Percentiles rank a stretch among this genome's conserved stretches.
Conservation (phyloP, 1,140 invertebrate species). For the Melanaphis sacchari region DNA sequence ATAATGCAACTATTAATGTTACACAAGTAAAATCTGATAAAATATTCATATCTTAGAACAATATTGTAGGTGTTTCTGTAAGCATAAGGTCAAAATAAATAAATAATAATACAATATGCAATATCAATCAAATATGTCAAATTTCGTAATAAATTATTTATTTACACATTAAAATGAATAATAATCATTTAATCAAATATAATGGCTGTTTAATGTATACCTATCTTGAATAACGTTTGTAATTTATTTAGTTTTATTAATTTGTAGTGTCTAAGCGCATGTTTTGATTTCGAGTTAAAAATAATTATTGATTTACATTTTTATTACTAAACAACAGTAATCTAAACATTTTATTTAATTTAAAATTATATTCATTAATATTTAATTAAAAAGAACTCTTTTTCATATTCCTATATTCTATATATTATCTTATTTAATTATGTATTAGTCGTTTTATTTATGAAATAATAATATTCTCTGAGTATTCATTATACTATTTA, state of each 20-base stretch:
- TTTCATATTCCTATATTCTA: no score
- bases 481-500: not conserved
- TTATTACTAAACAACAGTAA: not conserved
- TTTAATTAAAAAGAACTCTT: no score
- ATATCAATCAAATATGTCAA: slow-evolving; percentile 1
- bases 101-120: not conserved
- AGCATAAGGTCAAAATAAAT: slow-evolving; percentile 19
- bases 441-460: not conserved
- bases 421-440: no score
- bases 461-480: not conserved
- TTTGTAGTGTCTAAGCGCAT: not conserved
- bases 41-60: not conserved
- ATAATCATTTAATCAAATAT: not conserved
- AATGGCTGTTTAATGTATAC: not conserved
- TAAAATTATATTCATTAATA: not conserved
- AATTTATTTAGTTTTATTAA: not conserved
- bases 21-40: slow-evolving; percentile 29
- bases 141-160: not conserved
- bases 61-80: not conserved
- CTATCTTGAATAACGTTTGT: not conserved
- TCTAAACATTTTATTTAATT: not conserved
- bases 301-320: not conserved
- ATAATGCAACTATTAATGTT: slow-evolving; percentile 3
- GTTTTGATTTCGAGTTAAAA: not conserved
- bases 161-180: not conserved